A percentile compares a stretch with the other conserved stretches of the same genome.
Evolutionary conservation across 2,797 vertebrate genomes (phyloP).

Genomic region (Micrastur ruficollis): DNA sequence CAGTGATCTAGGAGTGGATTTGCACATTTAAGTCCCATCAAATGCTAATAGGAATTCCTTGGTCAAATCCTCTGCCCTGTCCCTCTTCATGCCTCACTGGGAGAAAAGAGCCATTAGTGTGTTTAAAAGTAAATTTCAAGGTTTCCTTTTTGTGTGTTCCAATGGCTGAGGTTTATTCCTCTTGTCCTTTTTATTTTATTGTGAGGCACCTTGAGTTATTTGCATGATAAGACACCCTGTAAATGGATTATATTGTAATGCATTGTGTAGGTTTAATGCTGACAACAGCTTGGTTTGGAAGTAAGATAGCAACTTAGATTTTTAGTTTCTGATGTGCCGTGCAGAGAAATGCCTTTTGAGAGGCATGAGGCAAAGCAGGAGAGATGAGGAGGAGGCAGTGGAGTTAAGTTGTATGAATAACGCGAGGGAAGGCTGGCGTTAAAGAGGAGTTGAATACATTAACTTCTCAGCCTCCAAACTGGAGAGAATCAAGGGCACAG

Average conservation of each 20-base stretch:
- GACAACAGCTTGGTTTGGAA: constrained; percentile 56
- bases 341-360: constrained; percentile 56
- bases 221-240: constrained; percentile 59
- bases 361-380: constrained; percentile 44
- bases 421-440: constrained; percentile 7
- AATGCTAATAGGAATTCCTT: constrained; percentile 49
- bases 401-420: constrained; percentile 51
- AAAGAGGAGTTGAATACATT: constrained; percentile 50
- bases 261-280: constrained; percentile 63
- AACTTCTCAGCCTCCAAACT: constrained; percentile 14
- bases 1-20: not conserved
- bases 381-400: constrained; percentile 16
- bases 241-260: constrained; percentile 55
- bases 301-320: constrained; percentile 47
- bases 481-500: not conserved
- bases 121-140: constrained; percentile 67
- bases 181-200: constrained; percentile 51
- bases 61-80: constrained; percentile 3
- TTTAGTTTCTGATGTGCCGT: constrained; percentile 37
- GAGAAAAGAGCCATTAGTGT: constrained; percentile 56
- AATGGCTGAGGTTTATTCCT: constrained; percentile 40
- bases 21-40: constrained; percentile 26
- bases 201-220: constrained; percentile 67
- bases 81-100: constrained; percentile 47
- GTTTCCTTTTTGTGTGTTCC: constrained; percentile 24